Conservation (phyloP, 2,113 vertebrate genomes). For the Climacteris rufus region DNA sequence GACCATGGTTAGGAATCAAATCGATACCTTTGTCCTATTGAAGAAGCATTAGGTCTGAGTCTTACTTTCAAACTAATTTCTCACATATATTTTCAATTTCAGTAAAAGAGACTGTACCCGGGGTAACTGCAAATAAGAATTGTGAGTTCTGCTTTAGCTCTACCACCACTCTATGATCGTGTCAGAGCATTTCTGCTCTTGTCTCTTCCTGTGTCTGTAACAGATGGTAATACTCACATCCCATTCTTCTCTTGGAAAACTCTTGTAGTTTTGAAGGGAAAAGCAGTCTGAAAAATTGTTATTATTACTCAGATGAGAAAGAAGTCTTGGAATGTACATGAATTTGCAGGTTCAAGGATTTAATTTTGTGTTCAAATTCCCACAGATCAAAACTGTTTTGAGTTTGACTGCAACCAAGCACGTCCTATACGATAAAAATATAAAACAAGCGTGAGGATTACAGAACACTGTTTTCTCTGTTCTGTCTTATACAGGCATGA, state of each 20-base stretch:
- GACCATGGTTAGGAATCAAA: neutral
- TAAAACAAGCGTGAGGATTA: neutral
- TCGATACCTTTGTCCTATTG: neutral
- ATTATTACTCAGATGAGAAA: neutral
- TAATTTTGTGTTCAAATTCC: neutral
- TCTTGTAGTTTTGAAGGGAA: neutral
- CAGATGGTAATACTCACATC: neutral
- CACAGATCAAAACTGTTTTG: neutral
- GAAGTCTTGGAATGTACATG: neutral
- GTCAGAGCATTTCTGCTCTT: neutral
- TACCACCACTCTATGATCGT: neutral
- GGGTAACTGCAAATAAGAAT: neutral
- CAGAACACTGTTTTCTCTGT: neutral
- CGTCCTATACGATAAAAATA: neutral
- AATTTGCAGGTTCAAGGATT: neutral
- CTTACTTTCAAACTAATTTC: neutral
- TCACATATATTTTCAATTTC: neutral
- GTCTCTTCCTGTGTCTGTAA: neutral
- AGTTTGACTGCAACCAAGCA: neutral
- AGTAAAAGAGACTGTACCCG: neutral
- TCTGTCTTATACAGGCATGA: constrained; percentile 82
- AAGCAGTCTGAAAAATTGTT: neutral
- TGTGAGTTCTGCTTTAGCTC: neutral
- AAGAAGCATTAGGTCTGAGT: neutral
- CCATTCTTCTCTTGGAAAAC: neutral